A percentile compares a stretch with the other conserved stretches of the same genome.
These are phyloP conservation scores for Podilymbus podiceps DNA, from an alignment of 2,113 vertebrate genomes.

Conservation along the genomic window DNA sequence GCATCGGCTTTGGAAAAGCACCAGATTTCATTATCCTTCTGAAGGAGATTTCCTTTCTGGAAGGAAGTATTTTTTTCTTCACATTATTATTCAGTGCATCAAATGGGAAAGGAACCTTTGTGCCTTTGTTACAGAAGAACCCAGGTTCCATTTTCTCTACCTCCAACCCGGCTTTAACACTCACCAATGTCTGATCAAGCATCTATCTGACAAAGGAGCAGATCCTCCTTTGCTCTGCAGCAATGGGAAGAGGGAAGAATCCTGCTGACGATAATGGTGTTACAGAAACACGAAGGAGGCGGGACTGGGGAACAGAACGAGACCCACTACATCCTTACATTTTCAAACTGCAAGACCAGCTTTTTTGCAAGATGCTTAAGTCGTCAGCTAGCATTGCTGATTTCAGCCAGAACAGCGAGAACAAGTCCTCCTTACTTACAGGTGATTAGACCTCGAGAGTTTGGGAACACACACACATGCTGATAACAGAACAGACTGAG, in stretches of 20 bases:
- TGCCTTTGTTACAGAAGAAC: neutral
- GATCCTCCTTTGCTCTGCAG: neutral
- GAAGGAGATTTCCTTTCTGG: neutral
- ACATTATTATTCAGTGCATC: neutral
- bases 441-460: neutral
- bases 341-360: neutral
- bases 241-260: neutral
- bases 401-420: neutral
- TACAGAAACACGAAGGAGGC: fast-evolving
- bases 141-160: neutral
- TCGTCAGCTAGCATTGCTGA: neutral
- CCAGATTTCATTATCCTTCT: neutral
- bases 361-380: neutral
- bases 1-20: neutral
- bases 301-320: neutral
- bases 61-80: neutral
- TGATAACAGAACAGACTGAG: too few relatives aligned
- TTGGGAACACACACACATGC: neutral
- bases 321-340: too few relatives aligned
- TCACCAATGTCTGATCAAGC: neutral
- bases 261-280: neutral
- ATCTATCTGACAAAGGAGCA: neutral
- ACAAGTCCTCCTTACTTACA: neutral
- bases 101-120: neutral
- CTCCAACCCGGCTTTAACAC: neutral